Base-by-base conservation (phyloP, 2,888 invertebrate species). In the Unio delphinus region DNA sequence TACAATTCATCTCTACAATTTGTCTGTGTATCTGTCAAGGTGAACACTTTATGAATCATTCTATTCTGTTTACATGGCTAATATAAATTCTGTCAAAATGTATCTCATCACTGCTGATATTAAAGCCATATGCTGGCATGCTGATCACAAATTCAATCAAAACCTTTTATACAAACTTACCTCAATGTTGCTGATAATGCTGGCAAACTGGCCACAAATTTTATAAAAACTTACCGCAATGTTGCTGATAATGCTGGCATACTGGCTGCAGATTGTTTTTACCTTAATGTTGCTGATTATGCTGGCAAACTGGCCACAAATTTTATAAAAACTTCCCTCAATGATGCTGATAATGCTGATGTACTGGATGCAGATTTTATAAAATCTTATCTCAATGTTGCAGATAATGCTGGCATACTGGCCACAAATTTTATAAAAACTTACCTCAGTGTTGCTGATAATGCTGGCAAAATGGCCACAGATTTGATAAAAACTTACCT, bases 201-300 rank as follows among this genome's bases (percentile, higher is more conserved):
- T 23, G 23, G 23, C 23, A 23, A 23, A 23, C 23, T 23, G 23
- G 23, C 23, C 23, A 23, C 23, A 23, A 23, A 23, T 23, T 23
- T 23, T 23, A 23, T 23, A 4, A 28, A 28, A 7, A 64, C 80
- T 86, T 78, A 94, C 95, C 95, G 93, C 28, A 96, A 91, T 0
- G 95, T 95, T 1, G 95, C 95, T 0, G 95, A 94, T 0, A 96
- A 91, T 0, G 95, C 94, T 0, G 96, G 96, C 94, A 96, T 95
- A 28, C 95, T 95, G 70, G 94, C 94, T 30, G 95, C 89, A 88
- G 96, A 96, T 0, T 95, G 95, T 57, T 84, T 67, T 86, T 78
- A 94, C 95, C 95, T 93, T 28, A 88, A 96, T 0, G 96, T 95
- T 1, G 95, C 95, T 0, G 95, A 94, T 0, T 96, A 91, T 0